phyloP scores from a whole-genome alignment of 1,140 invertebrate species.

The Linepithema humile region DNA sequence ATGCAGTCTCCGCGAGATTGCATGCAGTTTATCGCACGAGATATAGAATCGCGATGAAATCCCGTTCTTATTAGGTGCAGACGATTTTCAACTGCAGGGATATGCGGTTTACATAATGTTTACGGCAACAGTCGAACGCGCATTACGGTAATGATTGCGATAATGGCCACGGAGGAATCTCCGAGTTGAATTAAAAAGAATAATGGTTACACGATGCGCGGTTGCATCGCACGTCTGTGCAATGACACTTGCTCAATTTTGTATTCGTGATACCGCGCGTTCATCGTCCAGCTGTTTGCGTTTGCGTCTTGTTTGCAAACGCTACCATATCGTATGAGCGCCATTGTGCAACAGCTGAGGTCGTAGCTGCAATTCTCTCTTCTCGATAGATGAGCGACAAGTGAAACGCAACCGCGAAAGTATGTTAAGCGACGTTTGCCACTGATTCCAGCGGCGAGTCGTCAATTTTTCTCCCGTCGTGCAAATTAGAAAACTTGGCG shows the following conservation, averaged over 20 bases:
- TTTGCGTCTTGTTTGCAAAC: background rate
- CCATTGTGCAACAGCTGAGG: background rate
- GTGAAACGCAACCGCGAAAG: slow-evolving; percentile 37
- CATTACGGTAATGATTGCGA: background rate
- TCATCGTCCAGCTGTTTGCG: background rate
- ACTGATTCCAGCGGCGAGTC: background rate
- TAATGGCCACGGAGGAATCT: background rate
- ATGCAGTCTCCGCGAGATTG: background rate
- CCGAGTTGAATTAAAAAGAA: background rate
- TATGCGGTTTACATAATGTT: slow-evolving; percentile 16
- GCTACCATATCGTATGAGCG: slow-evolving; percentile 5
- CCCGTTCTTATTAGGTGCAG: slow-evolving; percentile 16
- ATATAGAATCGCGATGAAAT: slow-evolving; percentile 3
- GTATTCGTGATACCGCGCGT: background rate
- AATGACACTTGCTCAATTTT: slow-evolving; percentile 45
- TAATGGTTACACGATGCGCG: background rate
- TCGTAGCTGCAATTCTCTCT: slow-evolving; percentile 20
- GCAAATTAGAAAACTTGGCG: slow-evolving; percentile 33
- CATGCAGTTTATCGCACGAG: slow-evolving; percentile 16
- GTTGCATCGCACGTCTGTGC: background rate
- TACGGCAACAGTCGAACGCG: background rate
- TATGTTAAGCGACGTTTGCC: slow-evolving; percentile 13
- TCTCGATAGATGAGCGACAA: background rate
- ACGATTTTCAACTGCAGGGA: background rate
- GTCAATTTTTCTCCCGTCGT: background rate